These are phyloP conservation scores for Prochilodus magdalenae DNA, from an alignment of 2,113 vertebrate genomes.

Conservation along the genomic window DNA sequence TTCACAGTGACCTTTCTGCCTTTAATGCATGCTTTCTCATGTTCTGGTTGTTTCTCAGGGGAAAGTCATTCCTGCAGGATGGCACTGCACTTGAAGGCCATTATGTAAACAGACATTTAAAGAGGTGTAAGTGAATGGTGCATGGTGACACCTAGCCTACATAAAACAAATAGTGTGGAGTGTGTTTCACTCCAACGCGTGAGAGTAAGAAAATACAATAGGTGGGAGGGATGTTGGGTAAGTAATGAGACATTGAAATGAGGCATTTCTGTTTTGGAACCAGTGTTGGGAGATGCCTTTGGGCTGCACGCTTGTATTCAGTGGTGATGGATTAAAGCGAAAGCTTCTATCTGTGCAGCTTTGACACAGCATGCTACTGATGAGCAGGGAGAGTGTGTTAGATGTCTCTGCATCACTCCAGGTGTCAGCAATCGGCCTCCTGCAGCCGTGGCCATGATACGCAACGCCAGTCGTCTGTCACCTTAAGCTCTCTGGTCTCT, in stretches of 20 bases:
- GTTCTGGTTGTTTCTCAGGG: not conserved
- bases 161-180: not conserved
- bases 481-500: conserved; percentile 31
- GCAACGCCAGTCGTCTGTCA: conserved; percentile 26
- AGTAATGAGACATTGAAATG: conserved; percentile 50
- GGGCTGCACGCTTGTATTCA: conserved; percentile 23
- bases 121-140: not conserved
- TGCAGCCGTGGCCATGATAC: conserved; percentile 36
- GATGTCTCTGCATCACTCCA: conserved; percentile 32
- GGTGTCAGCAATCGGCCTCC: conserved; percentile 23
- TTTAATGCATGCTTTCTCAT: not conserved
- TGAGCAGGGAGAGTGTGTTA: conserved; percentile 45
- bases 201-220: not conserved
- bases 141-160: not conserved
- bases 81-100: not conserved
- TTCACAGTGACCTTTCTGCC: not conserved
- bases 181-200: not conserved
- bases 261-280: conserved; percentile 27
- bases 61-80: not conserved
- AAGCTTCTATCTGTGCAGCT: conserved; percentile 20
- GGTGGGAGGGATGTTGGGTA: not conserved
- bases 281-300: conserved; percentile 27
- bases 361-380: conserved; percentile 35
- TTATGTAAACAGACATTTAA: conserved; percentile 14
- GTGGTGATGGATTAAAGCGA: conserved; percentile 50